Evolutionary conservation across 2,113 vertebrate genomes (phyloP).

Genomic region (Ascaphus truei): DNA sequence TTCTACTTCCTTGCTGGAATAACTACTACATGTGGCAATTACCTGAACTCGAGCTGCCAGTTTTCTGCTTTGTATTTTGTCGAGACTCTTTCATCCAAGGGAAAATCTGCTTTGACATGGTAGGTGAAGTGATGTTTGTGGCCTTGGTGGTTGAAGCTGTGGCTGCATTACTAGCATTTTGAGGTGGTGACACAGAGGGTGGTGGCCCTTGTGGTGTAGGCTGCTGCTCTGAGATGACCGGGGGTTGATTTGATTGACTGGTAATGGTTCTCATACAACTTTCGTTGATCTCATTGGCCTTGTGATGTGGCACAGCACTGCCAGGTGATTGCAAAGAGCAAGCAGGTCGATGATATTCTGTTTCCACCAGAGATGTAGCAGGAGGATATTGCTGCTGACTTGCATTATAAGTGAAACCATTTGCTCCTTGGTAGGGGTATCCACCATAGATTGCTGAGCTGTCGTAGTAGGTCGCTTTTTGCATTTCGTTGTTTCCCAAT

Average conservation of each 20-base stretch:
- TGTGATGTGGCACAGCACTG: conserved; percentile 78
- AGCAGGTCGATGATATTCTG: conserved; percentile 91
- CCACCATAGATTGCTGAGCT: conserved; percentile 97
- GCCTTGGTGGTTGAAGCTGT: conserved; percentile 68
- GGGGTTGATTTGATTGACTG: conserved; percentile 70
- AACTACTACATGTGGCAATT: too few relatives aligned
- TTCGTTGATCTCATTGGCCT: conserved; percentile 83
- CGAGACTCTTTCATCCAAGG: conserved; percentile 98
- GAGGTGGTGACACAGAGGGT: conserved; percentile 75
- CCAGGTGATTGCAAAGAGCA: conserved; percentile 91
- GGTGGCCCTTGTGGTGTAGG: conserved; percentile 62
- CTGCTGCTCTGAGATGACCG: conserved; percentile 67
- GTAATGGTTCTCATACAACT: conserved; percentile 81
- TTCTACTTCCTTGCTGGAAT: too few relatives aligned
- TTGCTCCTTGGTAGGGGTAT: conserved; percentile 97
- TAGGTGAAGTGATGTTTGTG: conserved; percentile 77
- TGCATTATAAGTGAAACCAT: conserved; percentile 96
- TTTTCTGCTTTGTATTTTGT: conserved; percentile 97
- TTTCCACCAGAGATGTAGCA: conserved; percentile 83
- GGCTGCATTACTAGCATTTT: conserved; percentile 79
- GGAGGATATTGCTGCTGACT: conserved; percentile 93
- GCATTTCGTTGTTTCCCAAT: conserved; percentile 99
- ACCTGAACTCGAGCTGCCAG: conserved; percentile 95
- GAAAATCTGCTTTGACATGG: conserved; percentile 89
- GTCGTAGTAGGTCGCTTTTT: conserved; percentile 99